phyloP scores from a whole-genome alignment of 2,888 invertebrate genomes.

The Rosalia funebris region DNA sequence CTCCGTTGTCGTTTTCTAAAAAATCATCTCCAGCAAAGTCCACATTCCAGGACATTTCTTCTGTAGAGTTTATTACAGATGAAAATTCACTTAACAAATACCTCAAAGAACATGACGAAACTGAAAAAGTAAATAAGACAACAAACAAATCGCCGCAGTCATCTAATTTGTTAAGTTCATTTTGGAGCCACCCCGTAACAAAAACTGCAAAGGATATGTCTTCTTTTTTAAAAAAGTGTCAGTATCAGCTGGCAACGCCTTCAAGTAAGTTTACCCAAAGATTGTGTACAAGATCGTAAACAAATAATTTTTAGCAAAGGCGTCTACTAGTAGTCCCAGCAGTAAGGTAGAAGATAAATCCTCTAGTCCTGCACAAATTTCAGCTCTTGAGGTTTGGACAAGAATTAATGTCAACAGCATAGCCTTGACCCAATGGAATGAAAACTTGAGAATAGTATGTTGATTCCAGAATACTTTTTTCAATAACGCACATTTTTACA shows the following conservation, averaged over 20 bases:
- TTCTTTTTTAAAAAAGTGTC: conserved; percentile 64
- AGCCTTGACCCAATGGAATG: conserved; percentile 80
- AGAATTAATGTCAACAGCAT: conserved; percentile 73
- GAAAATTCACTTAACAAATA: conserved; percentile 65
- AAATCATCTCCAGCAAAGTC: conserved; percentile 43
- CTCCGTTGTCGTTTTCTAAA: conserved; percentile 27
- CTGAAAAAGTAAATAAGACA: conserved; percentile 54
- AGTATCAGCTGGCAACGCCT: conserved; percentile 70
- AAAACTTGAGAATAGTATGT: conserved; percentile 77
- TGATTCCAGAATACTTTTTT: neutral
- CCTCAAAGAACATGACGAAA: conserved; percentile 61
- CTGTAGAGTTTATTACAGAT: conserved; percentile 65
- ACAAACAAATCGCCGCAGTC: conserved; percentile 60
- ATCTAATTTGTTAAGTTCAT: conserved; percentile 66
- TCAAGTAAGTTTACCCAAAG: conserved; percentile 62
- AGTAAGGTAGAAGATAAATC: conserved; percentile 51
- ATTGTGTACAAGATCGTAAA: neutral
- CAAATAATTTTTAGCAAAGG: conserved; percentile 36
- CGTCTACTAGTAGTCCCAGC: conserved; percentile 39
- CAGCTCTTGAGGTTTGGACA: conserved; percentile 68
- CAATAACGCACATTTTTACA: too few relatives aligned
- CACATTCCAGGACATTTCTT: conserved; percentile 47
- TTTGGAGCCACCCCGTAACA: conserved; percentile 68
- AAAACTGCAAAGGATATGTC: conserved; percentile 66
- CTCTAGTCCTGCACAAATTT: conserved; percentile 62